Conservation (phyloP, 2,113 vertebrate species). For the Hypomesus transpacificus region DNA sequence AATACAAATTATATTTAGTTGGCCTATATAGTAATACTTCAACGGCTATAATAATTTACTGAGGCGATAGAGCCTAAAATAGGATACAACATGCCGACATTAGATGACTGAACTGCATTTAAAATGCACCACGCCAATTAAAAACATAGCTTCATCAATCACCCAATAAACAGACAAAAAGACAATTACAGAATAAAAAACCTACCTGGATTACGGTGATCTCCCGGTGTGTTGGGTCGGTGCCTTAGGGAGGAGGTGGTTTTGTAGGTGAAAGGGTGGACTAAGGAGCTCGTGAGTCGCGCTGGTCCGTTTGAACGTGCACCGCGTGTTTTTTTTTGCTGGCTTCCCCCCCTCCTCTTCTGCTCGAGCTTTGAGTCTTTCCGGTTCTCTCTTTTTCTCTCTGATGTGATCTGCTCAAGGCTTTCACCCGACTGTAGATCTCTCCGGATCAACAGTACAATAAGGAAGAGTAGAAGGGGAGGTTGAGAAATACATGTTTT, state of each 20-base stretch:
- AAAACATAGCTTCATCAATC: not conserved
- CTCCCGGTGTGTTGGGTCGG: not conserved
- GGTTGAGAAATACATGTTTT: not conserved
- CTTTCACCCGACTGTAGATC: not conserved
- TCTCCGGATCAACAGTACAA: slow-evolving; percentile 27
- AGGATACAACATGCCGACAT: too few species aligned
- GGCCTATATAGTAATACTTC: too few species aligned
- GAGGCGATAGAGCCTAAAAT: too few species aligned
- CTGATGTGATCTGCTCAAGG: not conserved
- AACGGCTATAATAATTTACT: too few species aligned
- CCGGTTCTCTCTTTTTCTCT: slow-evolving; percentile 25
- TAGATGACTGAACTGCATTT: too few species aligned
- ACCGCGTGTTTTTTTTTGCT: slow-evolving; percentile 45
- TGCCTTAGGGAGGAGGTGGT: slow-evolving; percentile 1
- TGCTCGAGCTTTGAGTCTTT: slow-evolving; percentile 6
- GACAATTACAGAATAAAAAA: not conserved
- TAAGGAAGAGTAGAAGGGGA: slow-evolving; percentile 11
- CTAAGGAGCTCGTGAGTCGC: slow-evolving; percentile 35
- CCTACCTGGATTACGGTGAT: slow-evolving; percentile 38
- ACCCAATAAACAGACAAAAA: not conserved
- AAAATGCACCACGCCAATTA: not conserved
- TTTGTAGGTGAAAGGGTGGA: not conserved
- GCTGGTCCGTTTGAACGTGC: slow-evolving; percentile 66
- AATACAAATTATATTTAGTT: too few species aligned
- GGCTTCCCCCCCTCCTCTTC: slow-evolving; percentile 14